Conservation (phyloP, 2,797 vertebrate species). For the Anas flavirostris region DNA sequence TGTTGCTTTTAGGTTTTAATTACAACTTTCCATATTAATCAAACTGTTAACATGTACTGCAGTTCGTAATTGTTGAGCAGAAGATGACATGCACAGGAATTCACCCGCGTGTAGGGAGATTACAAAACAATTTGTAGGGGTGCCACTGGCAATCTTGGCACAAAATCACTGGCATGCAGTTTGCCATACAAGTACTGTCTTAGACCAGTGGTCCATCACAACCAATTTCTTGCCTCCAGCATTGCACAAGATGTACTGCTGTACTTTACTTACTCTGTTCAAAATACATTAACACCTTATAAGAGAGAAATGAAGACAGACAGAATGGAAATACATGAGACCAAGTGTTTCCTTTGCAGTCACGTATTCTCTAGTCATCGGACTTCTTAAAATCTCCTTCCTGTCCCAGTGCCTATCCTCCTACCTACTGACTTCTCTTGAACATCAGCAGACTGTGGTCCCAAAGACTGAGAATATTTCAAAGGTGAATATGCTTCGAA, state of each 20-base stretch:
- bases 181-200: background rate
- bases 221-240: background rate
- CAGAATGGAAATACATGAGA: background rate
- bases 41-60: constrained; percentile 15
- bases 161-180: background rate
- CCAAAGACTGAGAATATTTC: background rate
- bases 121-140: background rate
- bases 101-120: background rate
- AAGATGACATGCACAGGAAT: background rate
- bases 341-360: background rate
- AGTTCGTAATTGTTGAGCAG: background rate
- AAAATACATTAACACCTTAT: background rate
- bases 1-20: constrained; percentile 58
- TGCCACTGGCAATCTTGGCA: background rate
- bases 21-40: constrained; percentile 46
- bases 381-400: background rate
- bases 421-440: background rate
- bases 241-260: background rate
- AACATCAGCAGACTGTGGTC: background rate
- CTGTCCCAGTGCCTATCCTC: background rate
- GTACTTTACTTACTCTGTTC: background rate
- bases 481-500: background rate
- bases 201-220: background rate
- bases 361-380: background rate
- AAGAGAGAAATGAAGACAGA: background rate